A percentile compares a stretch with the other conserved stretches of the same genome.
Evolutionary conservation across 92 coral and sea anemone genomes (phyloP).

Genomic region (Parazoanthus swiftii): DNA sequence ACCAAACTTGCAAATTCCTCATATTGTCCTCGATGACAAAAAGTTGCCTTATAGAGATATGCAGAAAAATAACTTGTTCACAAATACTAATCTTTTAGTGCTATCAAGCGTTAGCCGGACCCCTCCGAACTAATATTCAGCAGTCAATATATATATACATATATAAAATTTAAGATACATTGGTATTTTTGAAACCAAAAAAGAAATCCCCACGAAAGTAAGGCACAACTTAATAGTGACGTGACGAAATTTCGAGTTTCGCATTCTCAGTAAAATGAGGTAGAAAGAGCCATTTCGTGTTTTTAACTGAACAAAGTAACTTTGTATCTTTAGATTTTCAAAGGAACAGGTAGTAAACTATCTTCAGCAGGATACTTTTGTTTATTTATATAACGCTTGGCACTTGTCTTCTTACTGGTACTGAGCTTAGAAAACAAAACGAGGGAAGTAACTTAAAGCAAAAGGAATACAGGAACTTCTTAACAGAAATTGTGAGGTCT

Average conservation of each 20-base stretch:
- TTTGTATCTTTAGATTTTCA: slow-evolving; percentile 17
- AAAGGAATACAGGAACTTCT: neutral
- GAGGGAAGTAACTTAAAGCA: neutral
- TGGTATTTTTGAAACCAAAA: slow-evolving; percentile 4
- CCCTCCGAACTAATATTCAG: neutral
- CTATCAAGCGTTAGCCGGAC: slow-evolving; percentile 1
- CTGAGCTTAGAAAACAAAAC: neutral
- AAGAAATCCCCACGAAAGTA: neutral
- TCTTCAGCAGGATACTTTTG: slow-evolving; percentile 24
- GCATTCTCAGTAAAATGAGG: neutral
- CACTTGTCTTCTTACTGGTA: slow-evolving; percentile 14
- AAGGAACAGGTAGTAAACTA: slow-evolving; percentile 30
- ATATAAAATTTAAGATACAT: slow-evolving; percentile 13
- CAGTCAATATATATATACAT: neutral
- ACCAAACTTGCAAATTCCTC: neutral
- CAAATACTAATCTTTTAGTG: slow-evolving; percentile 4
- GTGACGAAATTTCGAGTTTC: neutral
- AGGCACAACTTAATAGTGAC: neutral
- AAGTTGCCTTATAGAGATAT: neutral
- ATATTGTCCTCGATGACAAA: too few relatives aligned
- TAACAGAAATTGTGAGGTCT: neutral
- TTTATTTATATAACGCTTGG: slow-evolving; percentile 44
- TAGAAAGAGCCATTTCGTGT: neutral
- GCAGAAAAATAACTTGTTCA: neutral
- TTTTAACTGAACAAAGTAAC: neutral